Evolutionary conservation across 2,888 invertebrate genomes (phyloP), one percentile per base, ranked within the genome.

Genomic region (Saturnia japonica): DNA sequence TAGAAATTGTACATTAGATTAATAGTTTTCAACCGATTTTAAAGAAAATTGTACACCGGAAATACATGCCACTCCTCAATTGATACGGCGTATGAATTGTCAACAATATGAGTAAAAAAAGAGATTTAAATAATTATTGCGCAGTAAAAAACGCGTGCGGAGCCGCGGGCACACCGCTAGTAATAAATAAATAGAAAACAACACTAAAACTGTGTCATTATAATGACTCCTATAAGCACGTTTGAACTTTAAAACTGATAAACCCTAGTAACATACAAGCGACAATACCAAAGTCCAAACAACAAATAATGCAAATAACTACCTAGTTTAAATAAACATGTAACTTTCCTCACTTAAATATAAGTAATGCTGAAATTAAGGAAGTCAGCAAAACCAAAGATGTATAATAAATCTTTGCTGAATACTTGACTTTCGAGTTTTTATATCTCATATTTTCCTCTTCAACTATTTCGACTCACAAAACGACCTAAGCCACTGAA

Each of bases 181-280:
- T n/a, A 47, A 47, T 19, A 47, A 47, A 19, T 47, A 47, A n/a
- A 22, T 22, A 54, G 8, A 9, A 8, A 22, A 22, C 22, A 28
- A 28, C 9, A 60, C 12, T 28, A 60, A 11, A 60, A 28, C 28
- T 28, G 12, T 54, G 40, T 16, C 34, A 28, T 64, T 19, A n/a
- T n/a, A 8, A 64, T 64, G n/a, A 40, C 40, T 64, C 40, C n/a
- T 9, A 40, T 14, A 34, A 62, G 4, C 40, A 1, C 19, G 1
- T 40, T 64, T 64, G 64, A 40, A 64, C 34, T 47, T 25, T 25
- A 67, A 28, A 68, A 68, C 47, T 68, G 47, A 51, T 47, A 68
- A 47, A 68, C 34, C 11, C 16, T 45, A 25, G 12, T 47, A 28
- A 28, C 25, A 43, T 47, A 34, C 19, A 16, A 12, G 16, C 43